phyloP scores from a whole-genome alignment of 1,140 invertebrate species.

The Hypsibius dujardini region DNA sequence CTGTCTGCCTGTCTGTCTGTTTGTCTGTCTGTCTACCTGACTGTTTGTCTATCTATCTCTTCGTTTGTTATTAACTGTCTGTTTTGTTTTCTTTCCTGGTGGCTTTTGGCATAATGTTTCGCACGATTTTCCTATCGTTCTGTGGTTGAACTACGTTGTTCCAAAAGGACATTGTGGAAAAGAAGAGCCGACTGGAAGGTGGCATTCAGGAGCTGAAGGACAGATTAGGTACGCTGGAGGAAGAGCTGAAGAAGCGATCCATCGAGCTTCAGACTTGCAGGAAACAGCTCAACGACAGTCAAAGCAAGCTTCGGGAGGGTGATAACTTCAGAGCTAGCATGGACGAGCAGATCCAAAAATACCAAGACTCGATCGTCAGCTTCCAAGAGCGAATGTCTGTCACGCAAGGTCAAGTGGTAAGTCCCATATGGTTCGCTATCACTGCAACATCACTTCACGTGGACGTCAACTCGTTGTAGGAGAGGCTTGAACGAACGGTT shows the following conservation, averaged over 20 bases:
- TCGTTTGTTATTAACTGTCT: too few relatives aligned
- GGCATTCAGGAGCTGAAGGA: slow-evolving; percentile 3
- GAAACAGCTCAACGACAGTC: not conserved
- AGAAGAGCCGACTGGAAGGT: not conserved
- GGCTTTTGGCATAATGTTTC: too few relatives aligned
- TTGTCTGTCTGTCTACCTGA: too few relatives aligned
- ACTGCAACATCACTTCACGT: not conserved
- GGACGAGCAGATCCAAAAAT: not conserved
- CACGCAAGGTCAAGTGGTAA: not conserved
- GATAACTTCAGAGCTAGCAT: not conserved
- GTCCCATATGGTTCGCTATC: not conserved
- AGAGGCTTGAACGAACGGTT: not conserved
- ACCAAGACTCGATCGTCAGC: not conserved
- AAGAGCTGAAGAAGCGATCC: not conserved
- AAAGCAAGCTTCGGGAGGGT: not conserved
- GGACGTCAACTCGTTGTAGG: not conserved
- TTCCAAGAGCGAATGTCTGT: not conserved
- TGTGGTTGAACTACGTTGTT: not conserved
- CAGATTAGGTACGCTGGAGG: not conserved
- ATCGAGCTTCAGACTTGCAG: not conserved
- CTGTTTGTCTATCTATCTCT: too few relatives aligned
- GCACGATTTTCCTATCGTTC: too few relatives aligned
- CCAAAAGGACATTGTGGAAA: not conserved
- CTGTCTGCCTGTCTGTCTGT: too few relatives aligned
- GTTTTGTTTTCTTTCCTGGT: too few relatives aligned